Percentiles rank a stretch among this genome's conserved stretches.
Evolutionary conservation across 64 coral and sea anemone species (phyloP).

Genomic region (Acropora yongei): DNA sequence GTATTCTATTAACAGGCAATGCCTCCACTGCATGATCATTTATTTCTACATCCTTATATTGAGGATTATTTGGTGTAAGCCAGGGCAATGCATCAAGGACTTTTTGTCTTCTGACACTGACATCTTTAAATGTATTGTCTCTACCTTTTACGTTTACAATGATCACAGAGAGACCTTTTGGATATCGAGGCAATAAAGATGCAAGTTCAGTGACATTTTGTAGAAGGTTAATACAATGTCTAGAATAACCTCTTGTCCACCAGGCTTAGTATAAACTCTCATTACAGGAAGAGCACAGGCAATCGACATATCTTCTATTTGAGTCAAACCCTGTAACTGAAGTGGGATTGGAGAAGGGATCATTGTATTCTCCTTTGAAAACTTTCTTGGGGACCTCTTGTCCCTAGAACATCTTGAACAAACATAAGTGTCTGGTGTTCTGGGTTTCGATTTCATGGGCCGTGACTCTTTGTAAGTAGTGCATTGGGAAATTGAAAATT

Average conservation of each 20-base stretch:
- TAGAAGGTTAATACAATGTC: neutral
- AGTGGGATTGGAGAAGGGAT: neutral
- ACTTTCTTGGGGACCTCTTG: conserved; percentile 9
- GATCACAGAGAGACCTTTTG: conserved; percentile 23
- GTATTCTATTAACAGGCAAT: too few species aligned
- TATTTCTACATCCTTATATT: neutral
- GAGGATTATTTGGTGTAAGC: neutral
- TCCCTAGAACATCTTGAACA: conserved; percentile 13
- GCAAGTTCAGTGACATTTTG: conserved; percentile 34
- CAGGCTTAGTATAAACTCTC: conserved; percentile 30
- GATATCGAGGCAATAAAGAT: neutral
- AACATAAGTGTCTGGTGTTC: conserved; percentile 15
- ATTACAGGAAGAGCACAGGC: neutral
- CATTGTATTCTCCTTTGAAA: conserved; percentile 19
- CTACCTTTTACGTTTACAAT: neutral
- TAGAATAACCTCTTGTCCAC: neutral
- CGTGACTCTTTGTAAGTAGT: neutral
- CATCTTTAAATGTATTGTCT: too few species aligned
- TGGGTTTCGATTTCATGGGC: conserved; percentile 9
- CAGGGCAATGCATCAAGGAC: too few species aligned
- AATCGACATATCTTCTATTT: too few species aligned
- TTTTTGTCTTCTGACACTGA: too few species aligned
- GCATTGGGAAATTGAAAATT: neutral
- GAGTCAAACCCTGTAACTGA: too few species aligned
- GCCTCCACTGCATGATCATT: too few species aligned